Evolutionary conservation across 1,140 invertebrate genomes (phyloP), one percentile per base, ranked within the genome.

Genomic region (Araneus ventricosus): DNA sequence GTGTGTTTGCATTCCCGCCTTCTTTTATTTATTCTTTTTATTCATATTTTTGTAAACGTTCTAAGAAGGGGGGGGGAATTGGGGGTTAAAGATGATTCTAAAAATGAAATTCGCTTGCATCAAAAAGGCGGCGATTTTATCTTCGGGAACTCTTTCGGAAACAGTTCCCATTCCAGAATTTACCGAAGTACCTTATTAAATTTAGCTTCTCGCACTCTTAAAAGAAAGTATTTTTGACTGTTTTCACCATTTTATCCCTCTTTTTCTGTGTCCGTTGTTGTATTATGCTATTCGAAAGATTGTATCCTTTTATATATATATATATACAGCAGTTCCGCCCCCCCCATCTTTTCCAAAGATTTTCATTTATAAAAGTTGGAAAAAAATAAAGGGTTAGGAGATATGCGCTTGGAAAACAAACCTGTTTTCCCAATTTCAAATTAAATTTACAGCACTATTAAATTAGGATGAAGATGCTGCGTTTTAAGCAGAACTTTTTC

Each of bases 151-250:
- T 75, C 27, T 75, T 70, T 34, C 30, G 70, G 30, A 75, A 75
- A 30, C 30, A 20, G 70, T 75, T 75, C 70, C 70, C 5, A 75
- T 75, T 37, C 70, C 30, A 20, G 30, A 75, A 75, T 75, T 75
- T 75, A 75, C 70, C 30, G 70, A 75, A 75, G 70, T 75, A 75
- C 30, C 70, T 75, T 75, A 75, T 75, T 75, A 75, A 75, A 75
- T 75, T 75, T 75, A 75, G 70, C 70, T 75, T 34, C 34, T 75
- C 70, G 70, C 30, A 17, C 27, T 30, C 34, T 70, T 17, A 34
- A 30, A 27, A 70, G 27, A 34, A 75, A 75, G 30, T 30, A 75
- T 75, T 75, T 75, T 37, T 75, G 70, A 75, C 70, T 75, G 70
- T 75, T 75, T 75, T 75, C 30, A 75, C 70, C 70, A 17, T 75